These are phyloP conservation scores for Ictidomys tridecemlineatus DNA, from an alignment of 2,113 vertebrate species.

Conservation along the genomic window DNA sequence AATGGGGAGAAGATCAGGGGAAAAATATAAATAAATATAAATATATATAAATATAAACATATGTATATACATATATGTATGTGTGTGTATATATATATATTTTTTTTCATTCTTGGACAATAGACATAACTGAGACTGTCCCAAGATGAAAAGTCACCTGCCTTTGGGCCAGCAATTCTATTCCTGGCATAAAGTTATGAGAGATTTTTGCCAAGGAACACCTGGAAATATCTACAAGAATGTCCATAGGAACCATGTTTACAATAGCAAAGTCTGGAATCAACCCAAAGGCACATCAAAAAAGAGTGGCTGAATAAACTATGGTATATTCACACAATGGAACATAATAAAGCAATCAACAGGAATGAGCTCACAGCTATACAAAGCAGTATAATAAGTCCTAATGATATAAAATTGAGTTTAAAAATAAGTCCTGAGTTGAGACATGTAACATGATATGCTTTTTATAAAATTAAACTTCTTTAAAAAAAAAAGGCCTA, in stretches of 20 bases:
- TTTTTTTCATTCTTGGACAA: not conserved
- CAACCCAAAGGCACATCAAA: not conserved
- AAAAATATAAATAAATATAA: no score
- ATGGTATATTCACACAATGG: not conserved
- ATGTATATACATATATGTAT: no score
- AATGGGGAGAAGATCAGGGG: not conserved
- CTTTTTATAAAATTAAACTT: conserved; percentile 17
- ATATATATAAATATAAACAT: no score
- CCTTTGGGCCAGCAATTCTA: not conserved
- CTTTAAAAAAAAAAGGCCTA: not conserved
- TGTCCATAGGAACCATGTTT: not conserved
- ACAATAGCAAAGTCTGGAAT: not conserved
- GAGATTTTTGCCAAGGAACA: not conserved
- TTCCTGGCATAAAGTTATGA: not conserved
- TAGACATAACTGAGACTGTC: not conserved
- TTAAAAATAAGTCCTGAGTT: not conserved
- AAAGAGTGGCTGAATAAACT: not conserved
- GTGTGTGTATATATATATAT: no score
- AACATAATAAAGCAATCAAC: not conserved
- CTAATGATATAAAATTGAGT: not conserved
- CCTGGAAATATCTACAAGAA: not conserved
- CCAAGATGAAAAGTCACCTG: not conserved
- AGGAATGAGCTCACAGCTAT: not conserved
- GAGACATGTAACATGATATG: not conserved
- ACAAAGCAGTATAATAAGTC: not conserved